Evolutionary conservation across 35 echinoderm and acorn worm genomes (phyloP).

Genomic region (Chiridota heheva): DNA sequence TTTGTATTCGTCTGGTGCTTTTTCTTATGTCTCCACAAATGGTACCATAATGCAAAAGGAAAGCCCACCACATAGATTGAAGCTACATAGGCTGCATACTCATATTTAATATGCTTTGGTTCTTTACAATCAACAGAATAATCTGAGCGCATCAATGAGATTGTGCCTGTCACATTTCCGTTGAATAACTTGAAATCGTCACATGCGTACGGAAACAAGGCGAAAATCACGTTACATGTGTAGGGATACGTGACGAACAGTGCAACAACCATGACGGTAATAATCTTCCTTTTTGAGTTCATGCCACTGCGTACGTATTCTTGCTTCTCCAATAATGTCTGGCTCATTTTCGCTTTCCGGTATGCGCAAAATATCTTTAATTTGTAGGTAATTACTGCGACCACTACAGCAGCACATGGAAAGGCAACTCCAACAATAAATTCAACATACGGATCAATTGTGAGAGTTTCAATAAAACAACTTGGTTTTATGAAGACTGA

Average conservation of each 20-base stretch:
- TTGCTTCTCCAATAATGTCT: background rate
- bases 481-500: conserved; percentile 27
- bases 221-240: conserved; percentile 41
- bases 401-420: background rate
- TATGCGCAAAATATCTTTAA: background rate
- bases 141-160: conserved; percentile 23
- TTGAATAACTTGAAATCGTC: conserved; percentile 7
- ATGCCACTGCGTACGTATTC: background rate
- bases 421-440: background rate
- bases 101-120: background rate
- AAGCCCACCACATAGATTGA: conserved; percentile 44
- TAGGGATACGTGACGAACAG: conserved; percentile 48
- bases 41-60: background rate
- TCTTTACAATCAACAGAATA: conserved; percentile 37
- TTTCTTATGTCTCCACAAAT: conserved; percentile 30
- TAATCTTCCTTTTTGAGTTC: background rate
- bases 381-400: background rate
- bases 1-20: background rate
- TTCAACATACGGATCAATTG: background rate
- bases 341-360: too few species aligned
- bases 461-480: conserved; percentile 4
- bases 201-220: conserved; percentile 21
- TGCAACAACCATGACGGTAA: background rate
- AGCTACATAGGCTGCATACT: conserved; percentile 3
- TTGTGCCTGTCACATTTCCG: background rate